These are phyloP conservation scores for Dinomys branickii DNA, from an alignment of 2,113 vertebrate genomes.

Conservation along the genomic window DNA sequence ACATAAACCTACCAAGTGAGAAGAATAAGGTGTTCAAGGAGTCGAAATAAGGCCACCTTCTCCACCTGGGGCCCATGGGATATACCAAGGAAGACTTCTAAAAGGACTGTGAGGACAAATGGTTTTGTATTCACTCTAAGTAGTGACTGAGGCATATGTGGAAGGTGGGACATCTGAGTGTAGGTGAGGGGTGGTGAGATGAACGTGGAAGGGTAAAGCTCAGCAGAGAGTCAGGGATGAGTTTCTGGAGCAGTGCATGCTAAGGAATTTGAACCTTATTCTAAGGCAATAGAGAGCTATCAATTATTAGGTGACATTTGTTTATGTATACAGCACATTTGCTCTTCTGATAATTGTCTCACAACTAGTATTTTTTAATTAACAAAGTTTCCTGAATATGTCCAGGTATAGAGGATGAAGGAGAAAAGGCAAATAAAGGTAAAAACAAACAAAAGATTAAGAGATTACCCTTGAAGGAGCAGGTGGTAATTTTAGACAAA, in stretches of 20 bases:
- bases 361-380: not conserved
- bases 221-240: not conserved
- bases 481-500: not conserved
- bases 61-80: not conserved
- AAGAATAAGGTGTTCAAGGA: not conserved
- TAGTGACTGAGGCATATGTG: not conserved
- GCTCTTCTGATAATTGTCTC: not conserved
- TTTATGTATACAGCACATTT: not conserved
- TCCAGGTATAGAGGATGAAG: not conserved
- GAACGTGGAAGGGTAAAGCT: not conserved
- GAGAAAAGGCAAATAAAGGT: not conserved
- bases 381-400: not conserved
- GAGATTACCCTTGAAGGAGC: not conserved
- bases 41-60: fast-evolving
- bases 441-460: not conserved
- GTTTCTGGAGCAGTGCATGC: not conserved
- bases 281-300: not conserved
- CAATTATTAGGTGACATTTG: not conserved
- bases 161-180: not conserved
- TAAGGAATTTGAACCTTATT: not conserved
- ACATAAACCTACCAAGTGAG: fast-evolving
- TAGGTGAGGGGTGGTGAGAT: not conserved
- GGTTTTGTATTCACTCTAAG: not conserved
- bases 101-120: not conserved
- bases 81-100: not conserved